These are phyloP conservation scores for Rhinogobio ventralis DNA, from an alignment of 2,797 vertebrate species.

Conservation along the genomic window DNA sequence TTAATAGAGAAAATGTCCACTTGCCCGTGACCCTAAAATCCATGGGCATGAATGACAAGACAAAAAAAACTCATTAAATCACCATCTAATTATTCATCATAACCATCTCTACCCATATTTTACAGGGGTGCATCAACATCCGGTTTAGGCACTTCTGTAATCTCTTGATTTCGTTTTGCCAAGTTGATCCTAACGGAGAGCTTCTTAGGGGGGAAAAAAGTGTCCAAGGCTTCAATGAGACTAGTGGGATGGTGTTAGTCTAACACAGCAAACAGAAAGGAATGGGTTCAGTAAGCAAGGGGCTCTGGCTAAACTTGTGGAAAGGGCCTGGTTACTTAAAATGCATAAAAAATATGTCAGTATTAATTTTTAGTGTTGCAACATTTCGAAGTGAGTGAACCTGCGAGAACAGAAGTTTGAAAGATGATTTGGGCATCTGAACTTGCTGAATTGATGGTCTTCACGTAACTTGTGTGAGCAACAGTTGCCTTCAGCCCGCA, in stretches of 20 bases:
- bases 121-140: slow-evolving; percentile 6
- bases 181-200: not conserved
- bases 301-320: slow-evolving; percentile 22
- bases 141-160: slow-evolving; percentile 52
- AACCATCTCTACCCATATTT: not conserved
- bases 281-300: slow-evolving; percentile 6
- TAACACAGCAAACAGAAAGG: not conserved
- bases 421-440: slow-evolving; percentile 15
- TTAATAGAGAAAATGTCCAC: not conserved
- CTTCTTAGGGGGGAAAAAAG: slow-evolving; percentile 1
- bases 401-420: slow-evolving; percentile 15
- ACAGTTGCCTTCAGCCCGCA: not conserved
- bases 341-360: slow-evolving; percentile 31
- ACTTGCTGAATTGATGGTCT: not conserved
- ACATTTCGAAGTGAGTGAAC: slow-evolving; percentile 36
- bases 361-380: slow-evolving; percentile 55
- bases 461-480: not conserved
- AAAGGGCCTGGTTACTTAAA: slow-evolving; percentile 11
- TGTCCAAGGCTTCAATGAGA: not conserved
- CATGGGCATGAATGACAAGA: not conserved
- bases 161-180: slow-evolving; percentile 20
- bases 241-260: not conserved
- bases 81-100: slow-evolving; percentile 3
- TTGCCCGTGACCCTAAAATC: slow-evolving; percentile 8
- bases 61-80: slow-evolving; percentile 5